Percentiles rank a stretch among this genome's conserved stretches.
Evolutionary conservation across 2,113 vertebrate species (phyloP).

Genomic region (Ariopsis seemanni): DNA sequence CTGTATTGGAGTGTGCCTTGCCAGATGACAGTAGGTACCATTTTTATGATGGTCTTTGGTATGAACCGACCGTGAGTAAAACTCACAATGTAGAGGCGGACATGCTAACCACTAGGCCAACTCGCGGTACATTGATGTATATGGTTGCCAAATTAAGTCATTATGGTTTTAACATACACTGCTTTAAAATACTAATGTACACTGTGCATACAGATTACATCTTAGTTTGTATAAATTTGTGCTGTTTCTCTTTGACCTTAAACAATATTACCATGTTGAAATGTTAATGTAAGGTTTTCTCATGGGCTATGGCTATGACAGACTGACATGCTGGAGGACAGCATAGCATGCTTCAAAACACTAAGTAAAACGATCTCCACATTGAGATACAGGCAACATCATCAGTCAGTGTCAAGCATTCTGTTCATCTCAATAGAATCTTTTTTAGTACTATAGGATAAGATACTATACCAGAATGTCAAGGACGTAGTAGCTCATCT

Average conservation of each 20-base stretch:
- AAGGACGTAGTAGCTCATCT: too few species aligned
- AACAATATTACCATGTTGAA: neutral
- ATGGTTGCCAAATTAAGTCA: neutral
- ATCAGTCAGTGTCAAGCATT: constrained; percentile 1
- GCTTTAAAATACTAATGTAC: neutral
- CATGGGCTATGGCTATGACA: neutral
- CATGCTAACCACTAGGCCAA: too few species aligned
- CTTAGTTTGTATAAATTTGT: neutral
- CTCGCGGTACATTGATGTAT: too few species aligned
- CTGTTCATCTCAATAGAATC: neutral
- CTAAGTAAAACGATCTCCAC: neutral
- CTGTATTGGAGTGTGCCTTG: too few species aligned
- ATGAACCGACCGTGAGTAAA: too few species aligned
- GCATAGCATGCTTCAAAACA: neutral
- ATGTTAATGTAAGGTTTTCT: neutral
- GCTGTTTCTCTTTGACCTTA: neutral
- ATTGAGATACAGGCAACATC: neutral
- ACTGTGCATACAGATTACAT: neutral
- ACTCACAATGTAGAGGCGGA: too few species aligned
- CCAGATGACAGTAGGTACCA: too few species aligned
- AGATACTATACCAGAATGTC: neutral
- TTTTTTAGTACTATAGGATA: neutral
- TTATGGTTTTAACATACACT: neutral
- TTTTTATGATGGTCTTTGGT: too few species aligned
- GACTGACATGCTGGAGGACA: neutral